Evolutionary conservation across 2,113 vertebrate genomes (phyloP), one percentile per base, ranked within the genome.

Genomic region (Vireo altiloquus): DNA sequence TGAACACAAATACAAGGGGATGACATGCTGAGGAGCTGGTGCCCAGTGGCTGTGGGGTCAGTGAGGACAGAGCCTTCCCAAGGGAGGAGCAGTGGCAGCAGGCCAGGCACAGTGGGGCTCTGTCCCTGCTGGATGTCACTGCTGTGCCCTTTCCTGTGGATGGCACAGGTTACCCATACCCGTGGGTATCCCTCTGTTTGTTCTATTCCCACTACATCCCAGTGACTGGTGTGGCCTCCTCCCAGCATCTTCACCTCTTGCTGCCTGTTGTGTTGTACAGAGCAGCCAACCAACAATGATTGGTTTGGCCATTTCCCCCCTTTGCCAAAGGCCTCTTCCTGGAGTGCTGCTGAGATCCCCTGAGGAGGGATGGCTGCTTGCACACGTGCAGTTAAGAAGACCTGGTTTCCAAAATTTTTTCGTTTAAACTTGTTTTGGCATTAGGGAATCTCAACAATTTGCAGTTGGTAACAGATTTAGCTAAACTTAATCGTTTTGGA

Each of bases 121-220:
- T 52, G 31, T 24, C 54, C 35, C 42, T 49, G 49, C 10, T 1
- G 1, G 25, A 19, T n/a, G 31, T 44, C 59, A 30, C 28, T 40
- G 69, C 59, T 39, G 59, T 39, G 23, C 39, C 81, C 63, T 61
- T 37, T n/a, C 28, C 39, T 56, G 22, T 1, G 28, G n/a, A 2
- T 39, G 52, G 35, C 20, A 4, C 9, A 11, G 75, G 17, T 52
- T 46, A 16, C 25, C 61, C 14, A 0, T 15, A 10, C 33, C 1
- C 1, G 0, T 24, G 77, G 40, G 8, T 10, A 22, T 39, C 20
- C 1, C 19, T 40, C 27, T 17, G 14, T 50, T 69, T 28, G 27
- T 53, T 63, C 39, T 22, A 2, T 66, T 86, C 53, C 56, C 25
- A 9, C 30, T 52, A 2, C 3, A 52, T 24, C 47, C 50, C 52